Base-by-base conservation (phyloP, 2,113 vertebrate species). In the Dasyprocta punctata region DNA sequence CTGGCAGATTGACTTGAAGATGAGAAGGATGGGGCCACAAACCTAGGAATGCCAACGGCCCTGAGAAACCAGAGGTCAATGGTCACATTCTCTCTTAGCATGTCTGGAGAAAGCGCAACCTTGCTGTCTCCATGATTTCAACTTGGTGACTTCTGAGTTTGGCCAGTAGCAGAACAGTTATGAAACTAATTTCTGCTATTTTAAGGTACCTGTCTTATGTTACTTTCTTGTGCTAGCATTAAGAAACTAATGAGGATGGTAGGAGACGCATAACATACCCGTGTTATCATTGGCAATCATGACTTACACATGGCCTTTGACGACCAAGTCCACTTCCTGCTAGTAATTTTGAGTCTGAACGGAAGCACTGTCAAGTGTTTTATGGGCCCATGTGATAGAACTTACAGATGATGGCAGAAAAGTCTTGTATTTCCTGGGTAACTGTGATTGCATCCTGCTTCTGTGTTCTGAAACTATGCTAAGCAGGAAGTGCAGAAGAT, bases 121-220 rank as follows among this genome's bases (percentile, higher is more conserved):
- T 12, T 28, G 0, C 13, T 33, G 44, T n/a, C 6, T 16, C 3
- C 1, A 1, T 41, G 33, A 60, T 24, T 41, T 86, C 12, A 2
- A 28, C 10, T 16, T 44, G 17, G 24, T 36, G 4, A 47, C 7
- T 58, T 88, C 36, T 44, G 38, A 82, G 10, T 56, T 49, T 75
- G 30, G 8, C 7, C 47, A 47, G 26, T 28, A 16, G 20, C n/a
- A 58, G 60, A 77, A 11, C 5, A 33, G 19, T 56, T 58, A 49
- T 1, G 52, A 7, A 63, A 47, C 4, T 11, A 38, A 41, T 56
- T 71, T 63, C 1, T 73, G 12, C 65, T 82, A 28, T 56, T 56
- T 56, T 33, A 30, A 33, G 24, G 61, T 30, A 22, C 11, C 10
- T 14, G 19, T 41, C 14, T 80, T 41, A 4, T 30, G 11, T 19